phyloP scores from a whole-genome alignment of 1,140 invertebrate species.

The Sinella curviseta region DNA sequence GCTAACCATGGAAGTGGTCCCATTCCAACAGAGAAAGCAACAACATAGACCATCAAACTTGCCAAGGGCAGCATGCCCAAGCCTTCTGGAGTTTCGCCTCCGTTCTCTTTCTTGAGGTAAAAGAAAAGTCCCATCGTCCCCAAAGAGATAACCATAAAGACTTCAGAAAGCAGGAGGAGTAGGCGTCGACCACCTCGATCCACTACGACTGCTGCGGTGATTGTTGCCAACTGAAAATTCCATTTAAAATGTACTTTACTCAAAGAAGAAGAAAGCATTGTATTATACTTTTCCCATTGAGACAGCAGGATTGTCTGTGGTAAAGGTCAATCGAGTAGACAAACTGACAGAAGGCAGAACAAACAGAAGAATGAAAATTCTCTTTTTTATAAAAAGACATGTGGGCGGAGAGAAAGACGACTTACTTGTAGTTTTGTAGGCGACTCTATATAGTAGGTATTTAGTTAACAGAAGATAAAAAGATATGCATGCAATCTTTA shows the following conservation, averaged over 20 bases:
- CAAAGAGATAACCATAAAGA: slow-evolving; percentile 50
- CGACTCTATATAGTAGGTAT: neutral
- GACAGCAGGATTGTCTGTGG: too few species aligned
- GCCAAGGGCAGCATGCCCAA: slow-evolving; percentile 56
- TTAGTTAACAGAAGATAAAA: neutral
- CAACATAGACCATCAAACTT: slow-evolving; percentile 57
- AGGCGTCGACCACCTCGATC: slow-evolving; percentile 67
- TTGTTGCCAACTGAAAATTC: slow-evolving; percentile 58
- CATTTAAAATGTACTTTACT: too few species aligned
- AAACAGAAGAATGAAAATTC: neutral
- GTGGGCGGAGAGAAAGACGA: neutral
- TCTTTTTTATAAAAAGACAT: neutral
- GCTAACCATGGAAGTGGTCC: slow-evolving; percentile 7
- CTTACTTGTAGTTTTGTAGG: too few species aligned
- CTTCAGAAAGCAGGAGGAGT: slow-evolving; percentile 52
- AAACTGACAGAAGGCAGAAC: too few species aligned
- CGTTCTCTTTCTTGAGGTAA: slow-evolving; percentile 55
- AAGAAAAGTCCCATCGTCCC: slow-evolving; percentile 49
- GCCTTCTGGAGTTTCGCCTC: slow-evolving; percentile 36
- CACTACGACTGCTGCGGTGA: slow-evolving; percentile 69
- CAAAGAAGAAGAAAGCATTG: neutral
- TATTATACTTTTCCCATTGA: too few species aligned
- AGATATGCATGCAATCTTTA: neutral
- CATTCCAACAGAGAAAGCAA: slow-evolving; percentile 60
- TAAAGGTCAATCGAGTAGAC: too few species aligned